Evolutionary conservation across 2,113 vertebrate genomes (phyloP).

Genomic region (Todiramphus saurophagus): DNA sequence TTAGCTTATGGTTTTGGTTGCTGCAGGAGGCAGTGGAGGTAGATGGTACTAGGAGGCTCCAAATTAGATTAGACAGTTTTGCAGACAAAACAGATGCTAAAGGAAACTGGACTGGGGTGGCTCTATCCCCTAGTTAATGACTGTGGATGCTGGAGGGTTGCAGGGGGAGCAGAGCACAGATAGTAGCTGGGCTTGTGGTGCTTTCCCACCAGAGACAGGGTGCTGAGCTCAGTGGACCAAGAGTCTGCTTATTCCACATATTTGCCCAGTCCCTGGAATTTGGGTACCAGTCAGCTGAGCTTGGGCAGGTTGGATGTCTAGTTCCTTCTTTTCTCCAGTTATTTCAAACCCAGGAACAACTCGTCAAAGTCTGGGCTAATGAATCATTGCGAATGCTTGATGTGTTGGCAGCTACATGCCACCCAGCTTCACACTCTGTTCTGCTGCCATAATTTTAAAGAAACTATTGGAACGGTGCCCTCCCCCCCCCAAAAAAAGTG

Average conservation of each 20-base stretch:
- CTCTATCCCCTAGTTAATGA: fast-evolving
- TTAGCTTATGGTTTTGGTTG: not conserved
- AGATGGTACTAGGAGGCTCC: not conserved
- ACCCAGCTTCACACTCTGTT: slow-evolving; percentile 67
- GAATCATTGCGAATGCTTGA: slow-evolving; percentile 60
- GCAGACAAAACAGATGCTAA: not conserved
- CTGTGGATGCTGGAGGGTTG: not conserved
- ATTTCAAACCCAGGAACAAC: slow-evolving; percentile 23
- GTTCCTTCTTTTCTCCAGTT: not conserved
- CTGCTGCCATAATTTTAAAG: slow-evolving; percentile 55
- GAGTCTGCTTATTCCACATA: not conserved
- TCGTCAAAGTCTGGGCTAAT: slow-evolving; percentile 51
- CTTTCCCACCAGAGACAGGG: not conserved
- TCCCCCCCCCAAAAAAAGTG: not conserved
- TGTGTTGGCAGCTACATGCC: slow-evolving; percentile 61
- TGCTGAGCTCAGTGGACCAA: not conserved
- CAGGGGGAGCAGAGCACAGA: not conserved
- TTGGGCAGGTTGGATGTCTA: not conserved
- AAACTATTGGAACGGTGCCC: slow-evolving; percentile 53
- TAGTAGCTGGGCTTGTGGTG: not conserved
- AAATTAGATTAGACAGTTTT: not conserved
- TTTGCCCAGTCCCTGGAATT: not conserved
- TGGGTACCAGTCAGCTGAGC: not conserved
- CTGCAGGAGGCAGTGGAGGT: not conserved
- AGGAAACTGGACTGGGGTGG: not conserved